These are phyloP conservation scores for Aix galericulata DNA, from an alignment of 2,113 vertebrate genomes.

Conservation along the genomic window DNA sequence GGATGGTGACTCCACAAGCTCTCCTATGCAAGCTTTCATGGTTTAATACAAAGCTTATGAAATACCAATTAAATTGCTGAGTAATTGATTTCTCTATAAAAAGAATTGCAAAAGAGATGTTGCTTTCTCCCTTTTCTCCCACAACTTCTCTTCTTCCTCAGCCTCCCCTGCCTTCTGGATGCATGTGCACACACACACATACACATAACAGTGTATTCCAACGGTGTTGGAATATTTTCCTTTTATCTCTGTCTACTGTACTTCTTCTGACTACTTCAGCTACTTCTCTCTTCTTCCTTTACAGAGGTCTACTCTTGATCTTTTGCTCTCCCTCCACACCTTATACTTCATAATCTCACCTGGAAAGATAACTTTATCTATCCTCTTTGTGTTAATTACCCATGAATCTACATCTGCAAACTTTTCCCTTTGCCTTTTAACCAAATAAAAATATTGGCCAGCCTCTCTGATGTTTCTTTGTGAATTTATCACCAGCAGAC, in stretches of 20 bases:
- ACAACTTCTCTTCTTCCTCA: background rate
- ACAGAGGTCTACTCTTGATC: background rate
- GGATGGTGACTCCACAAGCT: background rate
- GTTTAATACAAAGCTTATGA: background rate
- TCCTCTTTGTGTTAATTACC: background rate
- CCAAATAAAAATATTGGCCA: background rate
- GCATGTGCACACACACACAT: rapidly evolving
- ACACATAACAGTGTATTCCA: rapidly evolving
- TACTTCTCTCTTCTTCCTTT: background rate
- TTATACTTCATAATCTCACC: background rate
- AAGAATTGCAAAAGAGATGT: background rate
- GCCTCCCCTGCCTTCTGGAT: background rate
- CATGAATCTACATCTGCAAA: background rate
- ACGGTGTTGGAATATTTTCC: background rate
- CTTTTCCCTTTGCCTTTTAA: background rate
- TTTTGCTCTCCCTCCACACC: background rate
- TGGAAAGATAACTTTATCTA: background rate
- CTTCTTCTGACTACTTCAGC: background rate
- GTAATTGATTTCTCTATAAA: background rate
- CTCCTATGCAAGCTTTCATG: background rate
- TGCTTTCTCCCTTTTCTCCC: background rate
- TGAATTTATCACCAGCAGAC: background rate
- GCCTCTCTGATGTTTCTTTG: background rate
- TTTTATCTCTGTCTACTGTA: background rate
- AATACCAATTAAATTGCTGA: background rate